Evolutionary conservation across 2,888 invertebrate species (phyloP).

Genomic region (Calameuta idolon): DNA sequence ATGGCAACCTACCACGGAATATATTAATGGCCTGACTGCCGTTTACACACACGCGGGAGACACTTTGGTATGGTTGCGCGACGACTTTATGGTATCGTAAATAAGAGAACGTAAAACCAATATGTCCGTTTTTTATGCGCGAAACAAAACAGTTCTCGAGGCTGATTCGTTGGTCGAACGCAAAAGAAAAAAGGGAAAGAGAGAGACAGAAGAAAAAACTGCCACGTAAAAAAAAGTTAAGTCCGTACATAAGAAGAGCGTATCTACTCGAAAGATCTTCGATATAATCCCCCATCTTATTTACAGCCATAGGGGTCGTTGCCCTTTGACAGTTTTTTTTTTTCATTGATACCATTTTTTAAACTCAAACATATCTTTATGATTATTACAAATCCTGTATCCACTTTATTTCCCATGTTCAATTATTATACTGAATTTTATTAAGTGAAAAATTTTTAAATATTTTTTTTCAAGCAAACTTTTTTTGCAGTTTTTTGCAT

Average conservation of each 20-base stretch:
- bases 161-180: constrained; percentile 13
- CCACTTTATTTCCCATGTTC: not conserved
- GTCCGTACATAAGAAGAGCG: not conserved
- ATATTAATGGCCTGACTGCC: constrained; percentile 30
- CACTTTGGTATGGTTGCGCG: constrained; percentile 16
- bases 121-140: constrained; percentile 46
- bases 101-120: constrained; percentile 60
- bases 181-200: not conserved
- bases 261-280: constrained; percentile 46
- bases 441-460: too few relatives aligned
- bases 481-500: not conserved
- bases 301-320: constrained; percentile 36
- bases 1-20: constrained; percentile 26
- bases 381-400: not conserved
- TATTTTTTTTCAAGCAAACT: not conserved
- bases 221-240: not conserved
- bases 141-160: constrained; percentile 36
- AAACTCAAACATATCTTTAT: not conserved
- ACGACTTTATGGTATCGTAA: constrained; percentile 59
- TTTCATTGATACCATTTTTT: not conserved
- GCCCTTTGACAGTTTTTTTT: constrained; percentile 28
- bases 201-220: not conserved
- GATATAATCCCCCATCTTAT: constrained; percentile 50
- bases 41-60: not conserved
- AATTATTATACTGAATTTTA: not conserved